A percentile compares a stretch with the other conserved stretches of the same genome.
Conservation (phyloP, 2,888 invertebrate genomes). For the Ceratothoa steindachneri region DNA sequence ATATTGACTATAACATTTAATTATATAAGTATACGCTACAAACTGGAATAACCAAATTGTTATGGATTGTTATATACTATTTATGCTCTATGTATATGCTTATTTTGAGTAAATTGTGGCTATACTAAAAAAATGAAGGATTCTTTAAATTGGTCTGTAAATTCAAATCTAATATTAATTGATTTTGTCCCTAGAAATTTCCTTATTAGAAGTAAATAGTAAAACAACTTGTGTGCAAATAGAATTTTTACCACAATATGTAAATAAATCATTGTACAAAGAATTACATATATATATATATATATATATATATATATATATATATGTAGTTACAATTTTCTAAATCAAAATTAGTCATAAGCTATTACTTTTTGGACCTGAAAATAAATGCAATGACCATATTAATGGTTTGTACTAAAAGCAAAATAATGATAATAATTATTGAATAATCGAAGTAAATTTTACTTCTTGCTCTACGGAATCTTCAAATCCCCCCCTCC, state of each 20-base stretch:
- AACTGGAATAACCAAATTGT: not conserved
- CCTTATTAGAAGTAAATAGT: not conserved
- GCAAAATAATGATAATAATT: no score
- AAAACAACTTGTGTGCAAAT: not conserved
- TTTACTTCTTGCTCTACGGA: no score
- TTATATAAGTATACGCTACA: not conserved
- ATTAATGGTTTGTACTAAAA: no score
- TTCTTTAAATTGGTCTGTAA: no score
- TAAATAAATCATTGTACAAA: not conserved
- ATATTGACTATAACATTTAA: not conserved
- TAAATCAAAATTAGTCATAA: not conserved
- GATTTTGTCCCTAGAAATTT: no score
- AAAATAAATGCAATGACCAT: no score
- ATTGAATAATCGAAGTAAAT: no score
- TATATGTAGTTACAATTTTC: not conserved
- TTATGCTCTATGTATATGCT: not conserved
- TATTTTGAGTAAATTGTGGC: no score
- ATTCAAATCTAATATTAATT: no score
- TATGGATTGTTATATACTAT: not conserved
- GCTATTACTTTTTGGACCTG: not conserved
- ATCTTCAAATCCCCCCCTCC: no score
- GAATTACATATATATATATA: not conserved
- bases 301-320: slow-evolving; percentile 12
- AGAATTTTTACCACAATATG: not conserved
- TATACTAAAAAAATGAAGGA: no score